phyloP scores from a whole-genome alignment of 2,888 invertebrate genomes.

The Alentia gelatinosa region DNA sequence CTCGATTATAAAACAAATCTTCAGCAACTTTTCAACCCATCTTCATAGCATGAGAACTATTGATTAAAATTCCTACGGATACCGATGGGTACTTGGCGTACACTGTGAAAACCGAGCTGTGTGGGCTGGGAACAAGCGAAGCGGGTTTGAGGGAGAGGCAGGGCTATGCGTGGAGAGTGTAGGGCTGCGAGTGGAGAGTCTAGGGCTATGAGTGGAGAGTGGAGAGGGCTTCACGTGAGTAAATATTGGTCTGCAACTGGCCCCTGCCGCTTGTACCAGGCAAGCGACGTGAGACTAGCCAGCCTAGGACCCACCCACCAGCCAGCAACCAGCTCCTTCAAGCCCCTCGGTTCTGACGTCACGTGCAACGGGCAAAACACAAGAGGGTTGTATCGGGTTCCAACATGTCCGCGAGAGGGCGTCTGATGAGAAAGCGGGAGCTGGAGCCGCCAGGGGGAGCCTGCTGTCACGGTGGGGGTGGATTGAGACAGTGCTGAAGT shows the following conservation, averaged over 20 bases:
- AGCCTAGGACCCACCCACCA: not conserved
- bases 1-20: too few relatives aligned
- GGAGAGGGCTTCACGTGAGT: not conserved
- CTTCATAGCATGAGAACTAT: too few relatives aligned
- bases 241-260: not conserved
- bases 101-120: too few relatives aligned
- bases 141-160: too few relatives aligned
- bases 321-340: not conserved
- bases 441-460: not conserved
- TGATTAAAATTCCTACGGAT: too few relatives aligned
- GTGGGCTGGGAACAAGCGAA: too few relatives aligned
- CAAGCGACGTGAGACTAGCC: not conserved
- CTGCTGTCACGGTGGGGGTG: too few relatives aligned
- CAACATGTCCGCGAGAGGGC: not conserved
- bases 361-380: not conserved
- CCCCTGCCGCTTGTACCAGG: not conserved
- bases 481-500: not conserved
- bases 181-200: too few relatives aligned
- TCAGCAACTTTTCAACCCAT: too few relatives aligned
- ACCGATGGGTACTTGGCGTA: too few relatives aligned
- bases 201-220: too few relatives aligned
- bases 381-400: constrained; percentile 7
- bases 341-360: not conserved
- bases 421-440: not conserved
- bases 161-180: too few relatives aligned